Evolutionary conservation across 2,888 invertebrate species (phyloP), one percentile per base, ranked within the genome.

Genomic region (Eugnorisma glareosa): DNA sequence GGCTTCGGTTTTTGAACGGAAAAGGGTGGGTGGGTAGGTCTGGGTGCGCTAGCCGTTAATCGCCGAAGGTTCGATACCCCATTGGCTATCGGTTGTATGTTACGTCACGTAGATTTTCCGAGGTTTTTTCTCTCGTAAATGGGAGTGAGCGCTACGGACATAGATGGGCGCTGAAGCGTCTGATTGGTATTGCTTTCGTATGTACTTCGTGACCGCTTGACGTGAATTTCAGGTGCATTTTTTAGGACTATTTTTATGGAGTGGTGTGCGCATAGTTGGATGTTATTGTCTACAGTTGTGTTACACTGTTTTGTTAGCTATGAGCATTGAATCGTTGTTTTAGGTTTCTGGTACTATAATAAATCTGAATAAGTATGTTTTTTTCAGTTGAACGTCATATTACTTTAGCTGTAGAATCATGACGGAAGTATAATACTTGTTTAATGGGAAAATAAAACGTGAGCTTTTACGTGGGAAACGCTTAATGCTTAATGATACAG

Each of bases 91-190:
- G 93, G 92, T 84, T 88, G 85, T 85, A 90, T 90, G 89, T 90
- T 92, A 95, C 94, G 94, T 95, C 90, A 95, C 96, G 96, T 96
- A 96, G 94, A 95, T 94, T 95, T 95, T 96, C 94, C 92, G 90
- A 88, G 91, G 91, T 93, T 94, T 93, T 94, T 94, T 93, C 92
- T 90, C 91, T 90, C 88, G 90, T 92, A 90, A 89, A 91, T 91
- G 91, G 91, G 90, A 86, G 90, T 89, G 85, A 64, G 67, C 88
- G 85, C 90, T 85, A 91, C 91, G 91, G 89, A 86, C 82, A 88
- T 87, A 88, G 85, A 77, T 86, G 84, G 82, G 78, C 67, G 80
- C 77, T 88, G 83, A 87, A 88, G 88, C 80, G 78, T 77, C 82
- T 89, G 90, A 92, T 93, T 91, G 92, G 92, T 90, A 89, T 87